Percentiles rank a stretch among this genome's conserved stretches.
These are phyloP conservation scores for Theristus sp. DNA, from an alignment of 2,888 invertebrate genomes.

Conservation along the genomic window DNA sequence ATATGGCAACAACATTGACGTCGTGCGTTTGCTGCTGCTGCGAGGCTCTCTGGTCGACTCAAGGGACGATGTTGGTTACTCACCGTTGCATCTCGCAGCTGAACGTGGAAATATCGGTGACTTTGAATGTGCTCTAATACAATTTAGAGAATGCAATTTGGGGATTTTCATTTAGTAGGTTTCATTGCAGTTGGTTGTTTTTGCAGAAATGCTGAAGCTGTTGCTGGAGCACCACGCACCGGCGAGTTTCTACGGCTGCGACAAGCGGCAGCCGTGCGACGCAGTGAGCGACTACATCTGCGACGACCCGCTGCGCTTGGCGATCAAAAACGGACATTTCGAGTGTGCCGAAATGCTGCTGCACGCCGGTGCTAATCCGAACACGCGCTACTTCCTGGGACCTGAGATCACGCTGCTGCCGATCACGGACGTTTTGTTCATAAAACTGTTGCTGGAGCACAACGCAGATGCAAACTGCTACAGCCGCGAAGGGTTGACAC, in stretches of 20 bases:
- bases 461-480: conserved; percentile 71
- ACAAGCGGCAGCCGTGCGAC: conserved; percentile 15
- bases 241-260: conserved; percentile 14
- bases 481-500: conserved; percentile 66
- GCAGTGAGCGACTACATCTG: conserved; percentile 11
- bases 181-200: too few relatives aligned
- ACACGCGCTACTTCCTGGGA: conserved; percentile 45
- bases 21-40: conserved; percentile 56
- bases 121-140: too few relatives aligned
- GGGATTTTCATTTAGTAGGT: too few relatives aligned
- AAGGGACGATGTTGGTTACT: conserved; percentile 59
- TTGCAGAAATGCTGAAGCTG: conserved; percentile 16
- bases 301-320: conserved; percentile 70
- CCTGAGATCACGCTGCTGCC: conserved; percentile 62
- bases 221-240: conserved; percentile 12
- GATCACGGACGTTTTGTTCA: conserved; percentile 43
- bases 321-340: conserved; percentile 64
- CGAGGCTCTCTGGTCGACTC: conserved; percentile 45
- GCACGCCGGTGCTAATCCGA: conserved; percentile 67
- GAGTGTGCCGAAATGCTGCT: conserved; percentile 45
- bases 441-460: conserved; percentile 59
- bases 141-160: too few relatives aligned
- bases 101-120: conserved; percentile 37
- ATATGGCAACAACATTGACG: conserved; percentile 57
- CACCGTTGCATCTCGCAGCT: conserved; percentile 70